Evolutionary conservation across 2,888 invertebrate species (phyloP).

Genomic region (Cephus runcator): DNA sequence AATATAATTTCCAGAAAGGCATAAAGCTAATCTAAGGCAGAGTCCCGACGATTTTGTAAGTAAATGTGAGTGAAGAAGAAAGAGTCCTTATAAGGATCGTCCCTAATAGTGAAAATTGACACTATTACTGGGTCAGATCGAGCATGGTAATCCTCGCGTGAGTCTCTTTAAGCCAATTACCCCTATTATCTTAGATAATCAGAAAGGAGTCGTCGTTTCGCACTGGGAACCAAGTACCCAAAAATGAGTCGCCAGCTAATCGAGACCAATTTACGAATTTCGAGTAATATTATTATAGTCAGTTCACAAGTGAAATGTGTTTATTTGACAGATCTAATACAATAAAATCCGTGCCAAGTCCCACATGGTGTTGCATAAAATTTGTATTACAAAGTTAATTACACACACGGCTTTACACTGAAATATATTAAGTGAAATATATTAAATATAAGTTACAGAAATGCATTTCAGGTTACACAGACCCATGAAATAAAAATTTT

Average conservation of each 20-base stretch:
- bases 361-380: too few species aligned
- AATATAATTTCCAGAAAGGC: neutral
- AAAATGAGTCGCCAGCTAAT: too few species aligned
- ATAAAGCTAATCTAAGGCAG: neutral
- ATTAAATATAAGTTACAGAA: too few species aligned
- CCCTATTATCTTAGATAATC: slow-evolving; percentile 2
- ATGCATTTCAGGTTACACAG: too few species aligned
- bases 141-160: neutral
- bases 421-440: too few species aligned
- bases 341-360: too few species aligned
- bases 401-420: too few species aligned
- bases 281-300: neutral
- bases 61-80: neutral
- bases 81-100: neutral
- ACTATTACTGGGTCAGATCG: neutral
- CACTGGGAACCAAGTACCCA: too few species aligned
- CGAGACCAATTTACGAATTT: neutral
- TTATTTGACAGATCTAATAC: too few species aligned
- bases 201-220: neutral
- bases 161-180: neutral
- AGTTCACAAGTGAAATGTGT: neutral
- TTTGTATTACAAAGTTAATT: too few species aligned
- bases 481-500: too few species aligned
- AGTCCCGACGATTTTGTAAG: neutral
- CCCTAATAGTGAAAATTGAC: neutral